A percentile compares a stretch with the other conserved stretches of the same genome.
These are phyloP conservation scores for Percopsis omiscomaycus DNA, from an alignment of 2,797 vertebrate species.

Conservation along the genomic window DNA sequence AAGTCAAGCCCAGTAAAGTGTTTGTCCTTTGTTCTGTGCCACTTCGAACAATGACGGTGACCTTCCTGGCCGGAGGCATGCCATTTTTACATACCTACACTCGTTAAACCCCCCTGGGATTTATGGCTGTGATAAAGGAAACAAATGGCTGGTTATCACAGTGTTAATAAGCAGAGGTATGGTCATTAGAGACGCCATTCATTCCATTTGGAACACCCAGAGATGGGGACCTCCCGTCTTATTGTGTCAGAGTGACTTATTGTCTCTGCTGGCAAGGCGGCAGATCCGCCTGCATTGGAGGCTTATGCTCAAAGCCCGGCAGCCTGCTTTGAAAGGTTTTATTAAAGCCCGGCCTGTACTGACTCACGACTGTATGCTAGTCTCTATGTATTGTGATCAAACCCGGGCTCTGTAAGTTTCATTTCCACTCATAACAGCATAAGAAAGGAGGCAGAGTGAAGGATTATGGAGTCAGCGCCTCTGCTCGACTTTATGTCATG, in stretches of 20 bases:
- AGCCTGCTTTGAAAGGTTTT: conserved; percentile 49
- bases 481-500: conserved; percentile 21
- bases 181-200: conserved; percentile 71
- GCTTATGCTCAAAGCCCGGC: conserved; percentile 49
- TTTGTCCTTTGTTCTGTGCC: conserved; percentile 22
- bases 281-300: conserved; percentile 35
- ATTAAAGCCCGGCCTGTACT: conserved; percentile 42
- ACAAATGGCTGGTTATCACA: conserved; percentile 75
- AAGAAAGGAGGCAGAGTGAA: conserved; percentile 31
- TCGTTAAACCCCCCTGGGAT: conserved; percentile 64
- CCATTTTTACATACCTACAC: conserved; percentile 58
- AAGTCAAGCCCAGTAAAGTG: conserved; percentile 32
- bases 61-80: conserved; percentile 58
- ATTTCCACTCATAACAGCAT: conserved; percentile 39
- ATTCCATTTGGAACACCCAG: conserved; percentile 57
- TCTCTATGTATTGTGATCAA: conserved; percentile 27
- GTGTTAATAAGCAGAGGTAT: conserved; percentile 64
- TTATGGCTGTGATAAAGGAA: conserved; percentile 73
- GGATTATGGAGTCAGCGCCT: conserved; percentile 31
- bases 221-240: conserved; percentile 45
- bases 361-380: conserved; percentile 38
- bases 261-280: conserved; percentile 51
- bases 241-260: conserved; percentile 67
- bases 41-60: conserved; percentile 54
- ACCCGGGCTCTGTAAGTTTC: conserved; percentile 29